Conservation (phyloP, 2,888 invertebrate species). For the Uropetala carovei region DNA sequence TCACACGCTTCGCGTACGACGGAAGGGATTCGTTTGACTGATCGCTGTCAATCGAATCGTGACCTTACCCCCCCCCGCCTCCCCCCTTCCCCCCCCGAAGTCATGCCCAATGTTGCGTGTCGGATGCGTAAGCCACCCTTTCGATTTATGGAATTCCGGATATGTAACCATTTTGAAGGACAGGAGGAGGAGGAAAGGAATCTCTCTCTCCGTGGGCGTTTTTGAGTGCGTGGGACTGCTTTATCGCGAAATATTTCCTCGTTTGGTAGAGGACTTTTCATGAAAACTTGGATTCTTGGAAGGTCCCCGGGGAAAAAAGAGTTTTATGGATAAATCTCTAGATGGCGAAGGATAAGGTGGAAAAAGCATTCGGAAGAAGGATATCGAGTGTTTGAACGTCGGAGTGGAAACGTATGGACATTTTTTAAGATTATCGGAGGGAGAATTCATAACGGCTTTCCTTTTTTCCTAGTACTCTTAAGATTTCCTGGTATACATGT, state of each 20-base stretch:
- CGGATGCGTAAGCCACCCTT: not conserved
- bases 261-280: constrained; percentile 5
- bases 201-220: too few relatives aligned
- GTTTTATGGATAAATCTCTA: not conserved
- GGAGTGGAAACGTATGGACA: constrained; percentile 3
- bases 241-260: constrained; percentile 27
- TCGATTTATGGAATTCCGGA: not conserved
- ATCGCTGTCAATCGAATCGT: not conserved
- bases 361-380: not conserved
- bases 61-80: too few relatives aligned
- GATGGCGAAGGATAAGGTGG: not conserved
- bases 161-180: not conserved
- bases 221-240: constrained; percentile 12
- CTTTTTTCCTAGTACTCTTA: not conserved
- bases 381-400: constrained; percentile 13
- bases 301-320: not conserved
- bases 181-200: not conserved
- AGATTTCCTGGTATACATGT: not conserved
- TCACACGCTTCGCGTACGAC: not conserved
- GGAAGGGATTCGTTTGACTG: not conserved
- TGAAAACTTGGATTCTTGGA: not conserved
- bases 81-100: not conserved
- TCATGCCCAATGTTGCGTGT: not conserved
- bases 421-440: not conserved
- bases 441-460: not conserved